Conservation (phyloP, 2,797 vertebrate genomes). For the Poecilia velifera region DNA sequence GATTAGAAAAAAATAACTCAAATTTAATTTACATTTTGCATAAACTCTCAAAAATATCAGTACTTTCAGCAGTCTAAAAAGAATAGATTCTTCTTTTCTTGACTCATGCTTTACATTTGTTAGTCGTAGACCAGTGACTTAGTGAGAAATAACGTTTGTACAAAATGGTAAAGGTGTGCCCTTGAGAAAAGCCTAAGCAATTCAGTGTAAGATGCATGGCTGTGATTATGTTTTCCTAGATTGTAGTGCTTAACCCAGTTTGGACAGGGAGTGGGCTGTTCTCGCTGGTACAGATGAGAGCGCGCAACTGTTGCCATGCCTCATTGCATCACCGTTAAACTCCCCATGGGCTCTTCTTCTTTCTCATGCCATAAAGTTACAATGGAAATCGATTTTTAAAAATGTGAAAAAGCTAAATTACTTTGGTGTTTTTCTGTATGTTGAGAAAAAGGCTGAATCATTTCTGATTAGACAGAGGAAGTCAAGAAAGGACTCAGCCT, state of each 20-base stretch:
- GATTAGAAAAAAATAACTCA: not conserved
- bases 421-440: not conserved
- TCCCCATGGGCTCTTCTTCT: not conserved
- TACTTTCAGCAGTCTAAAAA: slow-evolving; percentile 26
- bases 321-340: slow-evolving; percentile 28
- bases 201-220: slow-evolving; percentile 13
- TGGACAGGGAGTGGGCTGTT: slow-evolving; percentile 59
- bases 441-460: not conserved
- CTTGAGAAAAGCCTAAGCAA: slow-evolving; percentile 10
- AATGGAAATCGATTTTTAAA: not conserved
- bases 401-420: not conserved
- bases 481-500: not conserved
- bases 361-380: not conserved
- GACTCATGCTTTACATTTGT: not conserved
- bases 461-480: not conserved
- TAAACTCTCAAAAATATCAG: slow-evolving; percentile 15
- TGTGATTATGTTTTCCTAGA: slow-evolving; percentile 38
- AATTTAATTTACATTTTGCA: not conserved
- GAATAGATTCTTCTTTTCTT: slow-evolving; percentile 10
- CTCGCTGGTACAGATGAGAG: slow-evolving; percentile 44
- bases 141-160: not conserved
- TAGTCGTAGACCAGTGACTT: not conserved
- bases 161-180: slow-evolving; percentile 29
- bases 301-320: slow-evolving; percentile 36
- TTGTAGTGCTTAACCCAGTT: slow-evolving; percentile 51